phyloP scores from a whole-genome alignment of 1,140 invertebrate species.

The Drosophila simulans region DNA sequence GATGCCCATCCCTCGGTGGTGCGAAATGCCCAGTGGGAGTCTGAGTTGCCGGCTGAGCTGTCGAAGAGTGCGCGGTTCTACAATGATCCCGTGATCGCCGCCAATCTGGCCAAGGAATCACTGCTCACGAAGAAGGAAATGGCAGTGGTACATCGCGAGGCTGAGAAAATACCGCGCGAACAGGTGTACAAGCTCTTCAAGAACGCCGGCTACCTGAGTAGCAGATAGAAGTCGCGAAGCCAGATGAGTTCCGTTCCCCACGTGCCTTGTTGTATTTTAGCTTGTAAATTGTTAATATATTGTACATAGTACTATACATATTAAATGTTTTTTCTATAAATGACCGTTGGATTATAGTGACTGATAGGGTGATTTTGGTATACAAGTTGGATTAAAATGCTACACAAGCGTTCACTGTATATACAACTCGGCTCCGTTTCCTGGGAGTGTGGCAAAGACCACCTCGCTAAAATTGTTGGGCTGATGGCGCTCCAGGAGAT shows the following conservation, averaged over 20 bases:
- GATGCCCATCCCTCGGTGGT: conserved; percentile 87
- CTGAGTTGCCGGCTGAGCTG: conserved; percentile 87
- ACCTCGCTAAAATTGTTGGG: conserved; percentile 84
- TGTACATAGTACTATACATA: conserved; percentile 31
- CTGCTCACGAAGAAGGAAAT: conserved; percentile 91
- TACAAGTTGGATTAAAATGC: conserved; percentile 7
- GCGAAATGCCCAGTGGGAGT: conserved; percentile 86
- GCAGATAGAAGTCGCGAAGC: conserved; percentile 53
- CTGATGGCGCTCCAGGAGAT: conserved; percentile 70
- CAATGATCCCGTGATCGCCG: conserved; percentile 89
- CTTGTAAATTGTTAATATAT: conserved; percentile 74
- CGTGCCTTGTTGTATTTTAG: conserved; percentile 72
- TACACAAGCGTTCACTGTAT: conserved; percentile 35
- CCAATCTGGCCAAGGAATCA: conserved; percentile 89
- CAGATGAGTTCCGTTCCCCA: conserved; percentile 14
- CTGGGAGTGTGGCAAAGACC: conserved; percentile 87
- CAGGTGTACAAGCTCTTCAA: conserved; percentile 90
- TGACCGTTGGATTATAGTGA: conserved; percentile 12
- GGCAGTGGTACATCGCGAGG: conserved; percentile 90
- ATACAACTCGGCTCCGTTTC: conserved; percentile 86
- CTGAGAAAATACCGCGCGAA: conserved; percentile 91
- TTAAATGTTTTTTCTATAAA: conserved; percentile 37
- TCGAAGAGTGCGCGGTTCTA: conserved; percentile 87
- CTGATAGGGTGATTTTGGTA: conserved; percentile 29
- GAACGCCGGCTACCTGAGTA: conserved; percentile 87